Percentiles rank a stretch among this genome's conserved stretches.
These are phyloP conservation scores for Siniperca knerii DNA, from an alignment of 2,113 vertebrate species.

Conservation along the genomic window DNA sequence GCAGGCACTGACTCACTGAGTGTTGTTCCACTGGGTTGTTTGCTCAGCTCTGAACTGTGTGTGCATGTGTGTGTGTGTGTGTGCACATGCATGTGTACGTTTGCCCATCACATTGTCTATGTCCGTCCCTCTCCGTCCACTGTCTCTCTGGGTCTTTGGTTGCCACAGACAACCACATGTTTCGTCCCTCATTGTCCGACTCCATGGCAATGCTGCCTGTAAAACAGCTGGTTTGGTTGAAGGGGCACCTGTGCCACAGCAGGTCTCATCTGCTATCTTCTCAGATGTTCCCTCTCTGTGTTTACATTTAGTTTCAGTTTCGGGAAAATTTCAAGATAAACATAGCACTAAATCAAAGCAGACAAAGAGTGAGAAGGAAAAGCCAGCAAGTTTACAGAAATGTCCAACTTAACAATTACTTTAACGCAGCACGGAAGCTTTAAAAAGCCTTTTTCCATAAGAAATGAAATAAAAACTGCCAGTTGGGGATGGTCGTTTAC, in stretches of 20 bases:
- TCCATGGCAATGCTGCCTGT: constrained; percentile 73
- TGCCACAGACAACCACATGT: constrained; percentile 79
- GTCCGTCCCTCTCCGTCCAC: constrained; percentile 42
- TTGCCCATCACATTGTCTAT: constrained; percentile 47
- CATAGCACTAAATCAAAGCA: not conserved
- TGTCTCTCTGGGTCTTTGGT: constrained; percentile 63
- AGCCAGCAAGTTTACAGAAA: not conserved
- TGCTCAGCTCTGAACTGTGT: constrained; percentile 68
- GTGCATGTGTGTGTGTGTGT: constrained; percentile 23
- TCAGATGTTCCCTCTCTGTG: not conserved
- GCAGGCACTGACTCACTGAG: constrained; percentile 73
- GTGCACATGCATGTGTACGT: constrained; percentile 34
- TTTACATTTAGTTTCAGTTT: not conserved
- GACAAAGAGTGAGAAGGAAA: not conserved
- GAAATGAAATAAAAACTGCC: not conserved
- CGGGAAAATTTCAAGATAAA: not conserved
- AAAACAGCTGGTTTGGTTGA: constrained; percentile 34
- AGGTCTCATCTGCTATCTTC: not conserved
- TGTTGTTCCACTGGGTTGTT: constrained; percentile 82
- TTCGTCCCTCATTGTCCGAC: constrained; percentile 65
- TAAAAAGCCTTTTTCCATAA: not conserved
- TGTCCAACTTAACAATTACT: not conserved
- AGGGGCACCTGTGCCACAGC: not conserved
- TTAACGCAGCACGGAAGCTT: not conserved
- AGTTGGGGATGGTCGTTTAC: no score